phyloP scores from a whole-genome alignment of 2,888 invertebrate genomes.

The Itoplectis maculator region DNA sequence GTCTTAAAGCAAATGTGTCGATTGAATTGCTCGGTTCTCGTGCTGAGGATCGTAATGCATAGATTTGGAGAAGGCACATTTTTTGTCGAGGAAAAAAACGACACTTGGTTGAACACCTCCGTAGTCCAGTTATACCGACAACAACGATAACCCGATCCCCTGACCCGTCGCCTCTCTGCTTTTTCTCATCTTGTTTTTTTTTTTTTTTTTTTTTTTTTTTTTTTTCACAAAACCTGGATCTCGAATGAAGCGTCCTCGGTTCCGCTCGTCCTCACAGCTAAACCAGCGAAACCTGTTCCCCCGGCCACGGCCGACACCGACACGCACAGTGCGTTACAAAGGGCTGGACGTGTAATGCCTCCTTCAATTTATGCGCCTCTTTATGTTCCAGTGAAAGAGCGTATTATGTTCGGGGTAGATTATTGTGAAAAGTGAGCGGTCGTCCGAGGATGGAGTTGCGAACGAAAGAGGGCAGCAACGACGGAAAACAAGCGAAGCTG shows the following conservation, averaged over 20 bases:
- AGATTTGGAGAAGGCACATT: no score
- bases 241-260: conserved; percentile 12
- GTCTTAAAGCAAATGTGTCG: not conserved
- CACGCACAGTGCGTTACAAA: conserved; percentile 60
- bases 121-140: conserved; percentile 26
- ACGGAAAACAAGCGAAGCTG: conserved; percentile 11
- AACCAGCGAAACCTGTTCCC: conserved; percentile 36
- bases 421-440: conserved; percentile 58
- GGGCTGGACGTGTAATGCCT: conserved; percentile 67
- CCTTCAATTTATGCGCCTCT: conserved; percentile 72
- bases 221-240: conserved; percentile 27
- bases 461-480: conserved; percentile 21
- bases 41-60: not conserved
- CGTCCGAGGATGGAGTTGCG: conserved; percentile 32
- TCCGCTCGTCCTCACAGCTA: conserved; percentile 10
- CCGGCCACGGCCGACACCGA: not conserved
- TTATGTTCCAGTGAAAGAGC: conserved; percentile 60
- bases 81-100: no score
- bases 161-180: conserved; percentile 22
- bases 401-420: conserved; percentile 63
- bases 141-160: conserved; percentile 35
- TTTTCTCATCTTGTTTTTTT: conserved; percentile 12
- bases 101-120: not conserved
- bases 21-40: not conserved
- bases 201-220: no score